Base-by-base conservation (phyloP, 2,113 vertebrate species). In the Neofelis nebulosa region DNA sequence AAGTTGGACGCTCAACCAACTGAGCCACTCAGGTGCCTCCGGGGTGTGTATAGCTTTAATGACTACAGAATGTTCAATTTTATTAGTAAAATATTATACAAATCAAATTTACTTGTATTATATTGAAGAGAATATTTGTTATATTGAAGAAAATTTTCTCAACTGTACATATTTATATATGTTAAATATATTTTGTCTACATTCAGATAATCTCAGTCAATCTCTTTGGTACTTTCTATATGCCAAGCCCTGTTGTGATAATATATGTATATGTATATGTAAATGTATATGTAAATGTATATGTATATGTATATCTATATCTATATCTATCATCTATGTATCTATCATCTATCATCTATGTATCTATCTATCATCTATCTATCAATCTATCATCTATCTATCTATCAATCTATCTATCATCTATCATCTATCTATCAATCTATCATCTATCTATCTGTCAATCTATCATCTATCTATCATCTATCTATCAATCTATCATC, bases 81-180 rank as follows among this genome's bases (percentile, higher is more conserved):
- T 66, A 83, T 87, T 69, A 91, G 71, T 73, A 74, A 69, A 89
- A 66, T 57, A 48, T 66, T 83, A 79, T 23, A 52, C 8, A 57
- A 33, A 38, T 68, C 25, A 94, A 91, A 57, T 85, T 85, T 85
- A 68, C 25, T 84, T 89, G 93, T 82, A 82, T 57, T 76, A 48
- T 83, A 31, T 61, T 89, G 57, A 94, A 95, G 66, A 91, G 19
- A 83, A 80, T 89, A 31, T 78, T 65, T 6, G 7, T 81, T 85
- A 48, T 57, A 89, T 38, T 61, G 41, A 89, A 90, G 33, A 85
- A 12, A 94, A 74, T 80, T 79, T 95, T 96, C 48, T 69, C 48
- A 95, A 6, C 15, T 78, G 16, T 38, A 45, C 33, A 41, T 29
- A 89, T 66, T 87, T 81, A 33, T 52, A 38, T 57, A 78, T 71